These are phyloP conservation scores for Amyelois transitella DNA, from an alignment of 1,140 invertebrate species.

Conservation along the genomic window DNA sequence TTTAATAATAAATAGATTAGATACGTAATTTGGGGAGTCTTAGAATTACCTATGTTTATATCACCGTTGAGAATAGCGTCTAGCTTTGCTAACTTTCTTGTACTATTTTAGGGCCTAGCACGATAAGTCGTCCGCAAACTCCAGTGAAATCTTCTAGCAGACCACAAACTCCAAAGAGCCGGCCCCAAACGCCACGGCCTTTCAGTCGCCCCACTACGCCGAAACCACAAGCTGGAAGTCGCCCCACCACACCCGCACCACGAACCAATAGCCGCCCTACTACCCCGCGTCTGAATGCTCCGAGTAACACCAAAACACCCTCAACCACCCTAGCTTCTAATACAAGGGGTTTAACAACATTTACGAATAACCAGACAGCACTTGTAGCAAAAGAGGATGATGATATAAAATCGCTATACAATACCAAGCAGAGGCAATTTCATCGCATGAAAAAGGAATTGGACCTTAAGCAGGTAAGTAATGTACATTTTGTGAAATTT, in stretches of 20 bases:
- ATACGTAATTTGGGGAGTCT: too few species aligned
- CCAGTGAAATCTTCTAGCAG: constrained; percentile 14
- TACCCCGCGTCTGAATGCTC: constrained; percentile 21
- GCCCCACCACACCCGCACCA: constrained; percentile 35
- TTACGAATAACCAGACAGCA: constrained; percentile 4
- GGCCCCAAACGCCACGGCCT: constrained; percentile 35
- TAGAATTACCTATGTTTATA: too few species aligned
- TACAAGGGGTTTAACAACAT: constrained; percentile 12
- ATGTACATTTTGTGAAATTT: too few species aligned
- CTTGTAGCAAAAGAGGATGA: constrained; percentile 21
- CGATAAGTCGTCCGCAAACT: constrained; percentile 25
- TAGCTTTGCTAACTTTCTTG: background rate
- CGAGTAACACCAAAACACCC: constrained; percentile 23
- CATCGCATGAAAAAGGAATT: constrained; percentile 55
- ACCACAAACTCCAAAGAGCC: constrained; percentile 45
- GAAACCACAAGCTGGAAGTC: constrained; percentile 13
- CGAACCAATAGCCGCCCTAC: constrained; percentile 28
- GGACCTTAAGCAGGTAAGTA: constrained; percentile 59
- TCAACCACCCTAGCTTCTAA: background rate
- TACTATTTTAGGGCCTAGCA: constrained; percentile 4
- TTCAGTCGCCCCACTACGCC: background rate
- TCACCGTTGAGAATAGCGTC: too few species aligned
- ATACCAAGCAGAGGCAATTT: constrained; percentile 43
- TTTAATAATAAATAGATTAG: too few species aligned
- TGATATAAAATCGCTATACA: constrained; percentile 34